Evolutionary conservation across 2,888 invertebrate species (phyloP), one percentile per base, ranked within the genome.

Genomic region (Tetanocera ferruginea): DNA sequence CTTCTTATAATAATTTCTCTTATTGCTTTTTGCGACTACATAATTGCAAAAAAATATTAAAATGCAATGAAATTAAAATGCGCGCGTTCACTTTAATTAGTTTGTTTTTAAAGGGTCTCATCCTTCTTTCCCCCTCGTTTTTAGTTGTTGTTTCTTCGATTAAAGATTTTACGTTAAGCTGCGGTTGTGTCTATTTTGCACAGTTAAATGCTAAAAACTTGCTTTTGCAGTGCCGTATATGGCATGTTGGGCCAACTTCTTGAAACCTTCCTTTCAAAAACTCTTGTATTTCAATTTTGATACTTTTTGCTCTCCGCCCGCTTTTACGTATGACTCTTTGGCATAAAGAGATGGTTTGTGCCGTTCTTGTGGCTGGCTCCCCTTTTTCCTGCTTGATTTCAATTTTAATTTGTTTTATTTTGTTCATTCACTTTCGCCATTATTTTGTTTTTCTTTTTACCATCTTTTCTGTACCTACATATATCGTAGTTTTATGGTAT

Each of bases 21-120:
- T 55, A 19, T 55, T 55, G 23, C 23, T 66, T 19, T 43, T n/a
- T n/a, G n/a, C n/a, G n/a, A 23, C 69, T 14, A 23, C 55, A 70
- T 70, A 70, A 70, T 70, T 70, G 70, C 70, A 28, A 6, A 43
- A 43, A 43, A 34, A 52, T 70, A 70, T 52, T 70, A 70, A 70
- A 70, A 67, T 37, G 9, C 9, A 23, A 66, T 66, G 25, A 31
- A 66, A 66, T 66, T 66, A 34, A 34, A 60, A 60, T 60, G 25
- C 31, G 62, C 28, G 62, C 23, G 31, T 66, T 34, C 64, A 66
- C 4, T 60, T 66, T 66, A 66, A 66, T 66, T 31, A 66, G 34
- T 28, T 34, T 31, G 31, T 34, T 34, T 66, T 66, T 11, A 66
- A 37, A 14, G 34, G 64, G 64, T 34, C 17, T n/a, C n/a, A 5